A percentile compares a stretch with the other conserved stretches of the same genome.
Conservation (phyloP, 2,113 vertebrate species). For the Corythoichthys haematopterus region DNA sequence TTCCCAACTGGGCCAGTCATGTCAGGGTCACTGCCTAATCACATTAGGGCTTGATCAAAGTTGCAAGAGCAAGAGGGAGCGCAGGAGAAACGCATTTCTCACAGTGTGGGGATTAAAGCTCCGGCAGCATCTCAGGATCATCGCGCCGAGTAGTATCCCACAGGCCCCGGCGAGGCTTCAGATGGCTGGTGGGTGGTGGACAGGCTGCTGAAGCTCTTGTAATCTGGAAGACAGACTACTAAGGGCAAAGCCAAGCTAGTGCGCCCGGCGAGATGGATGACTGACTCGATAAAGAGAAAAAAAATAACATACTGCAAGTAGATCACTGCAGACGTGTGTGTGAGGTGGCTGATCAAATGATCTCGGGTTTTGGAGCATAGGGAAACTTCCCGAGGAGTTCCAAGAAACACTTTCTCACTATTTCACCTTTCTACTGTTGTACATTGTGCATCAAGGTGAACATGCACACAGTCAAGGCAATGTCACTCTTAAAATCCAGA, state of each 20-base stretch:
- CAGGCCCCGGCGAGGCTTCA: conserved; percentile 37
- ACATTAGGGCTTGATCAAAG: conserved; percentile 73
- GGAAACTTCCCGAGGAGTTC: conserved; percentile 35
- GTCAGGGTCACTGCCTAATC: conserved; percentile 73
- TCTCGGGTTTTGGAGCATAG: conserved; percentile 39
- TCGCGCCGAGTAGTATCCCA: conserved; percentile 39
- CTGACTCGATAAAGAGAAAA: conserved; percentile 43
- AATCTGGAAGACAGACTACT: conserved; percentile 65
- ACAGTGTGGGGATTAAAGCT: conserved; percentile 65
- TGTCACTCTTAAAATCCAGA: neutral
- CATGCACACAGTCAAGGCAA: neutral
- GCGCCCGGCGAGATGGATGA: conserved; percentile 54
- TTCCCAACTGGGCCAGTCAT: conserved; percentile 58
- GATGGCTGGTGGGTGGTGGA: conserved; percentile 43
- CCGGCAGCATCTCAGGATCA: conserved; percentile 50
- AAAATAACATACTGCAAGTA: conserved; percentile 52
- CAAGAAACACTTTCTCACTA: conserved; percentile 38
- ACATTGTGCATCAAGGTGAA: neutral
- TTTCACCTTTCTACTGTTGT: conserved; percentile 33
- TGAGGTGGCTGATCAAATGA: conserved; percentile 62
- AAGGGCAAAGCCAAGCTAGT: conserved; percentile 48
- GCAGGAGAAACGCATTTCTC: conserved; percentile 61
- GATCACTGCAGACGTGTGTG: conserved; percentile 47
- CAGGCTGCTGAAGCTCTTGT: conserved; percentile 52
- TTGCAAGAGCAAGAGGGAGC: conserved; percentile 54